Conservation (phyloP, 30 jellyfish, hydroid and myxozoan genomes). For the Aurelia sp. region DNA sequence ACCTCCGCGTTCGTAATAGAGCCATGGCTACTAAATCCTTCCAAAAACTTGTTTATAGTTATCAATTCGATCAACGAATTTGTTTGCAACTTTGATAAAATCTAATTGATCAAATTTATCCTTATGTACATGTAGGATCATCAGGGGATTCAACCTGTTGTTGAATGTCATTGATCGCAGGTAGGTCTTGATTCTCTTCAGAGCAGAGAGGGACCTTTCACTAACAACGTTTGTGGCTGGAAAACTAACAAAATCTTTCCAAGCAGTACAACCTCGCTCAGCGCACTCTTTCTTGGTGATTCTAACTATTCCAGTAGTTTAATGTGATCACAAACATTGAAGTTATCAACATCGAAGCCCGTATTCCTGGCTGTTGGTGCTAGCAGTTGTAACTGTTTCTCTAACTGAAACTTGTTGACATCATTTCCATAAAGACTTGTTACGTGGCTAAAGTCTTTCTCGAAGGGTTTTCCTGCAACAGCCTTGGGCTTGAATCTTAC, state of each 20-base stretch:
- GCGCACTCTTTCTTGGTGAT: neutral
- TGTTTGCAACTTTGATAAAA: neutral
- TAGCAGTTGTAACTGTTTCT: constrained; percentile 2
- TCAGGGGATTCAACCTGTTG: constrained; percentile 31
- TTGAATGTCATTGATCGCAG: constrained; percentile 13
- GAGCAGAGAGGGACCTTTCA: constrained; percentile 58
- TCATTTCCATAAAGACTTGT: constrained; percentile 1
- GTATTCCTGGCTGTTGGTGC: constrained; percentile 11
- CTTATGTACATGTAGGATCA: constrained; percentile 35
- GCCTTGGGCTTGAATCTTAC: constrained; percentile 37
- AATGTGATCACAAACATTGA: neutral
- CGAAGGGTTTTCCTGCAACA: constrained; percentile 2
- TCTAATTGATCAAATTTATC: neutral
- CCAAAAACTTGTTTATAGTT: constrained; percentile 10
- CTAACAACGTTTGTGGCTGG: constrained; percentile 66
- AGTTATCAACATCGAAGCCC: neutral
- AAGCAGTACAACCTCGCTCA: neutral
- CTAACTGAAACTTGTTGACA: neutral
- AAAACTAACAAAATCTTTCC: constrained; percentile 30
- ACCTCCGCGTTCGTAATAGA: neutral
- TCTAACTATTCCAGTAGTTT: neutral
- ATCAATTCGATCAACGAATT: neutral
- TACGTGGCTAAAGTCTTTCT: neutral
- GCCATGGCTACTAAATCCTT: neutral
- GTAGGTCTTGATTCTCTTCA: constrained; percentile 37